Evolutionary conservation across 1,140 invertebrate genomes (phyloP).

Genomic region (Myzus persicae): DNA sequence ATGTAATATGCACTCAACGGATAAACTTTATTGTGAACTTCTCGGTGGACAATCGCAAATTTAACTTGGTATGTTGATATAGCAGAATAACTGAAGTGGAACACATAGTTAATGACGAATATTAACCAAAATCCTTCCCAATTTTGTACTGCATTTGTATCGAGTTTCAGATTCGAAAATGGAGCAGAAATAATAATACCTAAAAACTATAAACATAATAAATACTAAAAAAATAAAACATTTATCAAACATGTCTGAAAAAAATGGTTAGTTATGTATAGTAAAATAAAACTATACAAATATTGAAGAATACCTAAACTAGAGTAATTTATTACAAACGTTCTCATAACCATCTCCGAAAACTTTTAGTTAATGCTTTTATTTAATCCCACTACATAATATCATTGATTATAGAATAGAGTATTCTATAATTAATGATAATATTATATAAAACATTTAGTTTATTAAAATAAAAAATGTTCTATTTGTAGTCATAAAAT

Average conservation of each 20-base stretch:
- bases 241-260: background rate
- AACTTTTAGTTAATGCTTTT: background rate
- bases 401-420: no score
- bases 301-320: background rate
- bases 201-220: slow-evolving; percentile 67
- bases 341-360: background rate
- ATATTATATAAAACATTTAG: no score
- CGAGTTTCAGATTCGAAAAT: slow-evolving; percentile 66
- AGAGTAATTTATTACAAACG: background rate
- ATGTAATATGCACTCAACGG: slow-evolving; percentile 65
- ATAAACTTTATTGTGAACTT: slow-evolving; percentile 73
- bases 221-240: background rate
- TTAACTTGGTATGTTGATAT: slow-evolving; percentile 75
- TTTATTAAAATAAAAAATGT: no score
- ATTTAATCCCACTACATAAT: no score
- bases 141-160: slow-evolving; percentile 74
- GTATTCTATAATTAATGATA: no score
- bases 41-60: slow-evolving; percentile 72
- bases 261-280: no score
- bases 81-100: slow-evolving; percentile 73
- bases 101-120: slow-evolving; percentile 74
- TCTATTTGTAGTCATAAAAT: no score
- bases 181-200: slow-evolving; percentile 71
- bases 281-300: background rate
- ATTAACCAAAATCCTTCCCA: slow-evolving; percentile 74